Percentiles rank a stretch among this genome's conserved stretches.
These are phyloP conservation scores for Drosophila cardini DNA, from an alignment of 1,140 invertebrate species.

Conservation along the genomic window DNA sequence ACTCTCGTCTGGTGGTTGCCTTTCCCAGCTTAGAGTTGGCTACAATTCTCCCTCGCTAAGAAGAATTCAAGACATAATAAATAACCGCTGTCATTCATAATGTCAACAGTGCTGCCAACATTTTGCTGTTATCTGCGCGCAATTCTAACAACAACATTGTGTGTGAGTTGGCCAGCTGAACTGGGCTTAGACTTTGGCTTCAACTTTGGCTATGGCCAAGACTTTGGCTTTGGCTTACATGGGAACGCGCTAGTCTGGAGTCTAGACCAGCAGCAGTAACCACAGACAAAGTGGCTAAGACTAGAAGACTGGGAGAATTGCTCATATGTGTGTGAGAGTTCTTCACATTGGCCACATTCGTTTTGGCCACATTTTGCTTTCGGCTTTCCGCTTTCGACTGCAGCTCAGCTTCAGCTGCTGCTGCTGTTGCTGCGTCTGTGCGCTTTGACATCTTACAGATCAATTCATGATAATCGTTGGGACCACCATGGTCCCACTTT, in stretches of 20 bases:
- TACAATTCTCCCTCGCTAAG: slow-evolving; percentile 25
- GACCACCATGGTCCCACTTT: slow-evolving; percentile 74
- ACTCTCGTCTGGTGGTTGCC: background rate
- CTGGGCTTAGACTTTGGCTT: slow-evolving; percentile 27
- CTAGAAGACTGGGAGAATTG: background rate
- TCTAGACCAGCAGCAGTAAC: slow-evolving; percentile 13
- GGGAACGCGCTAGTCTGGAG: slow-evolving; percentile 23
- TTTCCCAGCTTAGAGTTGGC: slow-evolving; percentile 39
- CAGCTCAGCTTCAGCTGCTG: slow-evolving; percentile 5
- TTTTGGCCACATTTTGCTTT: slow-evolving; percentile 58
- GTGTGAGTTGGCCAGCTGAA: slow-evolving; percentile 38
- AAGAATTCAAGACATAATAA: slow-evolving; percentile 78
- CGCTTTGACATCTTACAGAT: slow-evolving; percentile 84
- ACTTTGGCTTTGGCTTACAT: slow-evolving; percentile 24
- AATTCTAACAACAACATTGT: slow-evolving; percentile 81
- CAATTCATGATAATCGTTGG: slow-evolving; percentile 84
- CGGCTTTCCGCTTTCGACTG: slow-evolving; percentile 30
- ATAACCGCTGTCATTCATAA: slow-evolving; percentile 83
- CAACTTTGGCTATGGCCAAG: slow-evolving; percentile 15
- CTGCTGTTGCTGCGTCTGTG: slow-evolving; percentile 58
- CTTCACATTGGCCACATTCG: slow-evolving; percentile 58
- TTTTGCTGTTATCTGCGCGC: slow-evolving; percentile 81
- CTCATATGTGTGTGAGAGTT: slow-evolving; percentile 53
- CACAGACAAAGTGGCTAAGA: slow-evolving; percentile 69
- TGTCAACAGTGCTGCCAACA: slow-evolving; percentile 83